Evolutionary conservation across 2,888 invertebrate species (phyloP).

Genomic region (Lepidocyrtoides sp.): DNA sequence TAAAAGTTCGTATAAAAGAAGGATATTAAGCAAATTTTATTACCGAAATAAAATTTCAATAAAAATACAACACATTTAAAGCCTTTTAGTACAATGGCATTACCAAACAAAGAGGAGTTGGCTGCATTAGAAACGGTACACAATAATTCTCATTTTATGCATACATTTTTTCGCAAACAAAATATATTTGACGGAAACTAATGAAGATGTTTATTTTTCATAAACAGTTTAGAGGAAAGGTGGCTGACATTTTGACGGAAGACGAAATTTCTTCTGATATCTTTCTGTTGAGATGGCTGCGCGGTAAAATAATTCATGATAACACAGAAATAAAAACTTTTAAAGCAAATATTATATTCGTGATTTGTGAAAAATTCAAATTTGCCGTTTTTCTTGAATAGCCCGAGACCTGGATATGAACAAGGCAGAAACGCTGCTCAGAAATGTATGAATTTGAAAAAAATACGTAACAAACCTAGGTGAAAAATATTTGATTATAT

Average conservation of each 20-base stretch:
- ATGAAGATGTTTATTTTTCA: background rate
- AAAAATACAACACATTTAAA: too few relatives aligned
- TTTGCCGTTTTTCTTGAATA: conserved; percentile 52
- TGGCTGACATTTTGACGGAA: conserved; percentile 72
- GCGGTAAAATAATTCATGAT: conserved; percentile 64
- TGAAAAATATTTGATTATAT: too few relatives aligned
- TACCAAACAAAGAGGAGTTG: too few relatives aligned
- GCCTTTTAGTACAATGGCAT: too few relatives aligned
- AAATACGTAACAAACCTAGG: too few relatives aligned
- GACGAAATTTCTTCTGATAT: conserved; percentile 72
- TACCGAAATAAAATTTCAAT: too few relatives aligned
- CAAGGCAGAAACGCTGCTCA: conserved; percentile 79
- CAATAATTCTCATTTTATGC: too few relatives aligned
- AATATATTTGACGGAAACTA: too few relatives aligned
- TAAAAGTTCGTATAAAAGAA: too few relatives aligned
- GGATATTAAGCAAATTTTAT: too few relatives aligned
- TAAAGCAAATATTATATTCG: background rate
- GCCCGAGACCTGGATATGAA: conserved; percentile 77
- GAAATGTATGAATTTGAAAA: conserved; percentile 69
- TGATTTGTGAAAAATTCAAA: background rate
- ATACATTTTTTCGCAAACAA: too few relatives aligned
- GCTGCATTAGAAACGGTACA: too few relatives aligned
- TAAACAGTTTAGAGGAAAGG: conserved; percentile 75
- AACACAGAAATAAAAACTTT: background rate
- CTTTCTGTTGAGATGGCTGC: conserved; percentile 81